Base-by-base conservation (phyloP, 2,888 invertebrate genomes). In the Yponomeuta plumbellus region DNA sequence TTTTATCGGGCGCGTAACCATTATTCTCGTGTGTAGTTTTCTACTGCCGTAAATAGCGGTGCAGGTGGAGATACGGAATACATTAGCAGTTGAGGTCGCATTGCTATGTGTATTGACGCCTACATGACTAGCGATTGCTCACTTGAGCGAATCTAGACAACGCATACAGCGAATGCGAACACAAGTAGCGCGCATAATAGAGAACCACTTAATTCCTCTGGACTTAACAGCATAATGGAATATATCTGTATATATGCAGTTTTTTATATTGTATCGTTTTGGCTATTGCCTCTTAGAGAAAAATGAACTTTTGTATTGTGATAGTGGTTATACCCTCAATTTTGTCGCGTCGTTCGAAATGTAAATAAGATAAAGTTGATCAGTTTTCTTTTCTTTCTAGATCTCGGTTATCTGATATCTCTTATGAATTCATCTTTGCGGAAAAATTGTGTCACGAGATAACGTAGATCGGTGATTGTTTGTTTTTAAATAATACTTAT, bases 301-400 rank as follows among this genome's bases (percentile, higher is more conserved):
- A 85, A 80, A 80, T 75, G 79, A 81, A 85, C 81, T 80, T 63
- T 21, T 59, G 80, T 76, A 78, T 83, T 87, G 89, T 89, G 88
- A 89, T 88, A 90, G 80, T 83, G 80, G 79, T 80, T 83, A 84
- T 83, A 85, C 86, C 84, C 85, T 86, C 77, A 71, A 70, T 78
- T 75, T 79, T 79, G 80, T 77, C 81, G 79, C 81, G 78, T 78
- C 81, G 83, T 83, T 83, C 83, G 80, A 81, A 84, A 82, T 88
- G 88, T 89, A 88, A 84, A 88, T 89, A 90, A 85, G 88, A 88
- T 88, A 83, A 83, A 77, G 73, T 77, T 78, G 77, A 64, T 64
- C 59, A 64, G 66, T 63, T 66, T 58, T 17, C 58, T 61, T 61
- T 23, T 61, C 78, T 81, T 52, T 52, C 44, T 78, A 78, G 76